Conservation (phyloP, 1,140 invertebrate species). For the Piezodorus guildinii region DNA sequence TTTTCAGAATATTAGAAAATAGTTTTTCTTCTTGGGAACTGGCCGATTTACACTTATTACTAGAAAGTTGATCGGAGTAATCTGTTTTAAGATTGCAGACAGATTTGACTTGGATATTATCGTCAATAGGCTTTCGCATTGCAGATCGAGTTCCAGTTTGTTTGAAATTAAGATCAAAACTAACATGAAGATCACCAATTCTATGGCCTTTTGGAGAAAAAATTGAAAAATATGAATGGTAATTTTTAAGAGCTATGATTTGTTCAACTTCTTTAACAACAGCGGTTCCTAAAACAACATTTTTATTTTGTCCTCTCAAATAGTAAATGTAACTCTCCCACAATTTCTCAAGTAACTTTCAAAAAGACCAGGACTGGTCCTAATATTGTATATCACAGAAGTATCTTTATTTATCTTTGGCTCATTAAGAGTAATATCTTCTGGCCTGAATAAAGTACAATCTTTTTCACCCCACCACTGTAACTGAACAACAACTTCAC, state of each 20-base stretch:
- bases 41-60: too few relatives aligned
- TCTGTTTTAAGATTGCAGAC: too few relatives aligned
- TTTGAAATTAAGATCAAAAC: slow-evolving; percentile 7
- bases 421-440: slow-evolving; percentile 8
- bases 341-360: slow-evolving; percentile 17
- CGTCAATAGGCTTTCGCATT: too few relatives aligned
- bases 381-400: slow-evolving; percentile 10
- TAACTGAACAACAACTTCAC: slow-evolving; percentile 18
- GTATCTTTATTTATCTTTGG: background rate
- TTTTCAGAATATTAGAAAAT: slow-evolving; percentile 1
- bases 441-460: slow-evolving; percentile 8
- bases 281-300: background rate
- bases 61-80: too few relatives aligned
- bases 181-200: slow-evolving; percentile 14
- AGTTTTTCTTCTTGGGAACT: background rate
- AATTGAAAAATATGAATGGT: slow-evolving; percentile 14
- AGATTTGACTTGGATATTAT: too few relatives aligned
- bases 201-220: slow-evolving; percentile 4
- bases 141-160: too few relatives aligned
- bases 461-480: slow-evolving; percentile 20
- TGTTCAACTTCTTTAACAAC: background rate
- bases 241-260: background rate
- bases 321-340: slow-evolving; percentile 12
- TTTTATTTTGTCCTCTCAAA: slow-evolving; percentile 3
- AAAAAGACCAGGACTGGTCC: slow-evolving; percentile 12